phyloP scores from a whole-genome alignment of 2,113 vertebrate species.

The Pedetes capensis region DNA sequence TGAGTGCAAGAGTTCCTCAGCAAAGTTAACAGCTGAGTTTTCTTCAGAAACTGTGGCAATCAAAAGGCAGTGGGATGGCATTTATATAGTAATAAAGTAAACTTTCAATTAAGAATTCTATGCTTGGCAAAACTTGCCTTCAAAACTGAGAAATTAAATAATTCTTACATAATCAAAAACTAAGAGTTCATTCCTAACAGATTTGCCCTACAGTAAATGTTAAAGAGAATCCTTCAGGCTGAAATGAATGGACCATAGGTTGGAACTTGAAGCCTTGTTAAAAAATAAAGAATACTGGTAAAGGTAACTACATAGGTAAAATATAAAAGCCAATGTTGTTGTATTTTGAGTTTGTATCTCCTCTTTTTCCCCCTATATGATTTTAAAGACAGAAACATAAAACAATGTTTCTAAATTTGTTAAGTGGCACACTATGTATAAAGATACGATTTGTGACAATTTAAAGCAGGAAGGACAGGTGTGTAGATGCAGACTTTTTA shows the following conservation, averaged over 20 bases:
- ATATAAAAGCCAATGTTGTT: background rate
- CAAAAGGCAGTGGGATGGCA: background rate
- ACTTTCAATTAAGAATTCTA: background rate
- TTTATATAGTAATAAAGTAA: no score
- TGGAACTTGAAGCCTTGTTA: background rate
- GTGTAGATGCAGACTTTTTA: background rate
- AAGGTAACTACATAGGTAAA: no score
- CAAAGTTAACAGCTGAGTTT: slow-evolving; percentile 22
- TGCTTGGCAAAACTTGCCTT: background rate
- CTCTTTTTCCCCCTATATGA: background rate
- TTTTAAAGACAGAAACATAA: no score
- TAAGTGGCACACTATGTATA: no score
- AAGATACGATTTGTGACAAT: background rate
- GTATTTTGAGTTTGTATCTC: background rate
- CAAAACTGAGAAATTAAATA: slow-evolving; percentile 2
- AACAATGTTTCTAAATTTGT: slow-evolving; percentile 4
- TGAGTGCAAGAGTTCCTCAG: no score
- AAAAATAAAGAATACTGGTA: slow-evolving; percentile 18
- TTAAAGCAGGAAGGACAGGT: no score
- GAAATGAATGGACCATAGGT: no score
- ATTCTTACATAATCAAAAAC: no score
- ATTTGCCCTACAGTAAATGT: no score
- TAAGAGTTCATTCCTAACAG: no score
- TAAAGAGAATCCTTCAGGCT: no score
- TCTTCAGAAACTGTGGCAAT: background rate